Evolutionary conservation across 2,888 invertebrate genomes (phyloP).

Genomic region (Hydroisotoma schaefferi): DNA sequence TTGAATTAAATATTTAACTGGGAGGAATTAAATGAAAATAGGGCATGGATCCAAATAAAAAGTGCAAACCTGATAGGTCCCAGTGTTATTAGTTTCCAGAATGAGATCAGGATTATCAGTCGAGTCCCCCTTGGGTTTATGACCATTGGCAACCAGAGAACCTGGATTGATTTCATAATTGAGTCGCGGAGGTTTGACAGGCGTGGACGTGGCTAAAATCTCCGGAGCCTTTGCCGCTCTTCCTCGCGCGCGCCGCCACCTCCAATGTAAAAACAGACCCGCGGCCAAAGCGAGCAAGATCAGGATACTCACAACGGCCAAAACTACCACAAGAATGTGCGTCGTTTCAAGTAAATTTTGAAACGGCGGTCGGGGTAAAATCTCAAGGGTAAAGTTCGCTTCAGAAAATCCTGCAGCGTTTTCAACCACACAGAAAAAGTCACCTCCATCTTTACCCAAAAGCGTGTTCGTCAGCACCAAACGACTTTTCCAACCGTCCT

Average conservation of each 20-base stretch:
- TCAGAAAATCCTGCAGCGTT: constrained; percentile 83
- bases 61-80: constrained; percentile 48
- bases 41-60: too few species aligned
- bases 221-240: constrained; percentile 30
- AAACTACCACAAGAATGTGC: constrained; percentile 71
- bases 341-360: constrained; percentile 62
- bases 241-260: constrained; percentile 54
- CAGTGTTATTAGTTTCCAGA: constrained; percentile 48
- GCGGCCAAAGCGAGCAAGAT: constrained; percentile 51
- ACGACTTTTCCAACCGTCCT: constrained; percentile 56
- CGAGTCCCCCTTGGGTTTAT: constrained; percentile 12
- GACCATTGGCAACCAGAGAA: constrained; percentile 45
- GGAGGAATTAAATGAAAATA: too few species aligned
- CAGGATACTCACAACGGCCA: constrained; percentile 48
- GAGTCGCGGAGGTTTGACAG: constrained; percentile 47
- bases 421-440: constrained; percentile 85
- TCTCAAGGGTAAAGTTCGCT: constrained; percentile 82
- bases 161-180: constrained; percentile 48
- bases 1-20: too few species aligned
- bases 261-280: constrained; percentile 60
- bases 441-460: constrained; percentile 64
- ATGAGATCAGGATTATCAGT: constrained; percentile 57
- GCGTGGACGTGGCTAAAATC: constrained; percentile 46
- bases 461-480: constrained; percentile 73
- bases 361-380: constrained; percentile 66